These are phyloP conservation scores for Exephanes ischioxanthus DNA, from an alignment of 2,888 invertebrate species.

Conservation along the genomic window DNA sequence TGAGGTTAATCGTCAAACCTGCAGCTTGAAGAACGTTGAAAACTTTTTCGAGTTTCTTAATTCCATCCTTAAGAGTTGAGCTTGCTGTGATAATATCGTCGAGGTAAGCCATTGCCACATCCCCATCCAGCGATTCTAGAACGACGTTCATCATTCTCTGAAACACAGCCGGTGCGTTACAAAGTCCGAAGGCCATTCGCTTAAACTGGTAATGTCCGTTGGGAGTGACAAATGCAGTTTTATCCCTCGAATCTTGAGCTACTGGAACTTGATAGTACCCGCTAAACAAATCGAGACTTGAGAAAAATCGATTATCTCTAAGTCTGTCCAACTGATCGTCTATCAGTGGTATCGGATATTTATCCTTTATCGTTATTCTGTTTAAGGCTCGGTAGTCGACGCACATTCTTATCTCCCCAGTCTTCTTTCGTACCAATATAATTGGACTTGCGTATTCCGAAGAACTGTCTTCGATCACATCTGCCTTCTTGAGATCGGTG, in stretches of 20 bases:
- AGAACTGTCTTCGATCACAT: conserved; percentile 63
- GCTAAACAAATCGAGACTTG: conserved; percentile 75
- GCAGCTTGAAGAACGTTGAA: neutral
- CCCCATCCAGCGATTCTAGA: conserved; percentile 60
- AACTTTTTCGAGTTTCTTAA: neutral
- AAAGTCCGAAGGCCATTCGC: conserved; percentile 81
- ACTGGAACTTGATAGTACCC: conserved; percentile 80
- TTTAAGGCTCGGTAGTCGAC: conserved; percentile 55
- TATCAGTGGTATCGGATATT: conserved; percentile 79
- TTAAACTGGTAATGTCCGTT: conserved; percentile 80
- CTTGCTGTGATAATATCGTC: conserved; percentile 70
- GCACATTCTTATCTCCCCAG: conserved; percentile 64
- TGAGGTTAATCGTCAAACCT: neutral
- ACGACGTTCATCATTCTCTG: conserved; percentile 78
- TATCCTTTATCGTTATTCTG: conserved; percentile 75
- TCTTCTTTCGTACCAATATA: conserved; percentile 65
- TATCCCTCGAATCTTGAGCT: conserved; percentile 71
- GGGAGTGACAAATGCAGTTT: conserved; percentile 80
- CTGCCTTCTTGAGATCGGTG: conserved; percentile 46
- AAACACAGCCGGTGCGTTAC: conserved; percentile 81
- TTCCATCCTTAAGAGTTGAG: conserved; percentile 46
- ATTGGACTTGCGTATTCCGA: conserved; percentile 69
- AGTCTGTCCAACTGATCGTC: conserved; percentile 78
- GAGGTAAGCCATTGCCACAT: conserved; percentile 68
- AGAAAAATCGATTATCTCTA: conserved; percentile 72